Conservation (phyloP, 1,140 invertebrate genomes). For the Chironomus striatipennis region DNA sequence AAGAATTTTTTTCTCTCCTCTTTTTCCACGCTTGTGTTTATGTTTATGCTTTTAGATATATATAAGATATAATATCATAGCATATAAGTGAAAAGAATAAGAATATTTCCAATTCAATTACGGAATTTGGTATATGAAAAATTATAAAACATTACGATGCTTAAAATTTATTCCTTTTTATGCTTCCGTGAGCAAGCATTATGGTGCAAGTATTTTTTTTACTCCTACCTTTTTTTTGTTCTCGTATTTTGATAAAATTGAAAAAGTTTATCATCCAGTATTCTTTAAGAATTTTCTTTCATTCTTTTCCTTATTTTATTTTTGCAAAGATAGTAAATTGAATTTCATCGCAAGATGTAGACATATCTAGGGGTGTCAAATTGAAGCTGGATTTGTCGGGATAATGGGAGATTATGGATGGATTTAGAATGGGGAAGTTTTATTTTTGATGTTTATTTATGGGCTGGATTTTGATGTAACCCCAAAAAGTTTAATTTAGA, state of each 20-base stretch:
- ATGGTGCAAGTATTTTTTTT: neutral
- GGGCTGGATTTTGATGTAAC: too few species aligned
- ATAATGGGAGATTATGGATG: too few species aligned
- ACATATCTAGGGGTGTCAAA: too few species aligned
- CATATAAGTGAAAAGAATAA: neutral
- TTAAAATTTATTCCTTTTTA: slow-evolving; percentile 15
- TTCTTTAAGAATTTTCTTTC: too few species aligned
- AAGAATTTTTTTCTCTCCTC: too few species aligned
- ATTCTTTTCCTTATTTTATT: too few species aligned
- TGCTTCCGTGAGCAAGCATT: neutral
- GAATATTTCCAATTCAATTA: slow-evolving; percentile 9
- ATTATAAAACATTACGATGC: slow-evolving; percentile 3
- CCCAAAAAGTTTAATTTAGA: too few species aligned
- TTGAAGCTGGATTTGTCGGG: too few species aligned
- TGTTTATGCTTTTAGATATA: neutral
- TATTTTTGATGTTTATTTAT: too few species aligned
- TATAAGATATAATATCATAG: neutral
- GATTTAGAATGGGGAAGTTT: too few species aligned
- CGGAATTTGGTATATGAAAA: neutral
- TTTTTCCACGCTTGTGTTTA: neutral
- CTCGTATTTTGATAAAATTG: neutral
- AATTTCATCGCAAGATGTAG: too few species aligned
- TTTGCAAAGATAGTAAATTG: too few species aligned
- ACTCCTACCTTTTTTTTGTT: neutral
- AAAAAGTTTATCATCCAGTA: neutral